These are phyloP conservation scores for Acridotheres tristis DNA, from an alignment of 2,797 vertebrate genomes.

Conservation along the genomic window DNA sequence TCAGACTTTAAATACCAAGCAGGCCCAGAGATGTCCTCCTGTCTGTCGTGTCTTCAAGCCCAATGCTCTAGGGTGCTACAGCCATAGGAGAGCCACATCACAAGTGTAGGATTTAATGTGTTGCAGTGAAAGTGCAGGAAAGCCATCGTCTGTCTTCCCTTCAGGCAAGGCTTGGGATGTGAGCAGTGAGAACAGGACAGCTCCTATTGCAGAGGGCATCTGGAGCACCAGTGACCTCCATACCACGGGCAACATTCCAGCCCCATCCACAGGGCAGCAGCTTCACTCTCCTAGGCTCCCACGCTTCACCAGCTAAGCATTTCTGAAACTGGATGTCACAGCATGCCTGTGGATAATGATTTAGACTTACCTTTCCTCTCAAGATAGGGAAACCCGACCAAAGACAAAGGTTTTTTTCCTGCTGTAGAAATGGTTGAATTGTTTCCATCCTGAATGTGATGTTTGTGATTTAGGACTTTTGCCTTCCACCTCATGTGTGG, in stretches of 20 bases:
- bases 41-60: not conserved
- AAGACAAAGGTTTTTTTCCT: not conserved
- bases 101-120: accelerated
- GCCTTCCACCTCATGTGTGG: not conserved
- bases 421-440: not conserved
- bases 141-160: not conserved
- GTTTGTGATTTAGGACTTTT: not conserved
- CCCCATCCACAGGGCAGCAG: not conserved
- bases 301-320: accelerated
- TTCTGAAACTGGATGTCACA: not conserved
- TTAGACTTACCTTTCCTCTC: not conserved
- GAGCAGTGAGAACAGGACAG: not conserved
- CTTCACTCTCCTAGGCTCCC: not conserved
- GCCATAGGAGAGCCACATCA: not conserved
- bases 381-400: not conserved
- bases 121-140: not conserved
- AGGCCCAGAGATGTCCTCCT: accelerated
- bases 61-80: not conserved
- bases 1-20: not conserved
- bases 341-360: not conserved
- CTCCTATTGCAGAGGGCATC: not conserved
- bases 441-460: not conserved
- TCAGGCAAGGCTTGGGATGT: not conserved
- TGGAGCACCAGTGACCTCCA: not conserved
- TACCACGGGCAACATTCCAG: not conserved